Evolutionary conservation across 2,888 invertebrate species (phyloP), one percentile per base, ranked within the genome.

Genomic region (Torymus auratus): DNA sequence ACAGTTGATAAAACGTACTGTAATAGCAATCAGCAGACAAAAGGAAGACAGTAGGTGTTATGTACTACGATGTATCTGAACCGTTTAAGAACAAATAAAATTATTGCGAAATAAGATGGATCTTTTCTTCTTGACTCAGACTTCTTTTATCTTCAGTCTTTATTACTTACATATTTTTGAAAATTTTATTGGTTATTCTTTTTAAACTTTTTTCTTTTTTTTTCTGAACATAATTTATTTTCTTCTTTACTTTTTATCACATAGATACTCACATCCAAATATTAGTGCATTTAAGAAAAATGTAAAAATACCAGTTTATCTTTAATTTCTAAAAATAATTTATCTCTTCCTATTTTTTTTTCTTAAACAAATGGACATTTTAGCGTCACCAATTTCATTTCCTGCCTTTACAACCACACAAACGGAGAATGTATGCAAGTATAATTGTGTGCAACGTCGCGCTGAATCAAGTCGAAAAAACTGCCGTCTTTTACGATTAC

Each of bases 21-120:
- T 82, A 83, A 69, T 68, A 78, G 73, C 20, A 64, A 74, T 73
- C 62, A 70, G 10, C 73, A 55, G 60, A 67, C 55, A 77, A 80
- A 78, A 82, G 83, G 72, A 80, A 81, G 84, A 80, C 81, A 84
- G 84, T 87, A 86, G 87, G 84, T 88, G 86, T 88, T 88, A 87
- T 87, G 86, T 89, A 88, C 86, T 87, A 87, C 83, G 87, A 87
- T 90, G 89, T 90, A 89, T 87, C 88, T 87, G 83, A 88, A 86
- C 85, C 85, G 87, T 88, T 88, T 86, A 86, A 89, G 87, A 87
- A 88, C 82, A 84, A 78, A 82, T 82, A 88, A 88, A 88, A 89
- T 86, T 87, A 88, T 88, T 88, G 87, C 86, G 85, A 88, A 87
- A 77, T 52, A 80, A 17, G 4, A 3, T 15, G 14, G 56, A 56